Percentiles rank a stretch among this genome's conserved stretches.
Evolutionary conservation across 2,888 invertebrate species (phyloP).

Genomic region (Imbricaverruca yamaguchii): DNA sequence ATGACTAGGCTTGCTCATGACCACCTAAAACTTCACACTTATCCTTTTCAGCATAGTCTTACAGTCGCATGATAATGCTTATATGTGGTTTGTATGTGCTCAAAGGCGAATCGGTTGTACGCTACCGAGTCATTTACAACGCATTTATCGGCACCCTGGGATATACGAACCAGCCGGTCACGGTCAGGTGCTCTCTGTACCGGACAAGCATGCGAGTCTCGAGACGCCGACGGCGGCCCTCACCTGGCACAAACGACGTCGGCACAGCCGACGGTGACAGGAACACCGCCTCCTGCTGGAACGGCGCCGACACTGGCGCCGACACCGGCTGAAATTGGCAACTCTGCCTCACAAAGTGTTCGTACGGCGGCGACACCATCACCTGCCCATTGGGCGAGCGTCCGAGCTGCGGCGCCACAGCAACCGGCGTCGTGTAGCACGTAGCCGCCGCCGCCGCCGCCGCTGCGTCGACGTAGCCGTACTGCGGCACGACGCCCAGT

Average conservation of each 20-base stretch:
- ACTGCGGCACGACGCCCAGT: background rate
- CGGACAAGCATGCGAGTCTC: too few relatives aligned
- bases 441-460: background rate
- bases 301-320: background rate
- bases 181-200: too few relatives aligned
- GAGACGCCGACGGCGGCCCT: background rate
- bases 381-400: background rate
- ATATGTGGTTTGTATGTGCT: too few relatives aligned
- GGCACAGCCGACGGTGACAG: background rate
- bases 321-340: conserved; percentile 15
- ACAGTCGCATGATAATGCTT: too few relatives aligned
- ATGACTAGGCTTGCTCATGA: too few relatives aligned
- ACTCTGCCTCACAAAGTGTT: background rate
- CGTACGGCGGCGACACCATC: conserved; percentile 1
- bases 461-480: background rate
- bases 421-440: background rate
- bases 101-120: too few relatives aligned
- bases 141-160: too few relatives aligned
- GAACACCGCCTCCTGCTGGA: background rate
- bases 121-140: too few relatives aligned
- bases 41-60: too few relatives aligned
- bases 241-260: background rate
- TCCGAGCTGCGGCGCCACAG: background rate
- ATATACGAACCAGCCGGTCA: too few relatives aligned
- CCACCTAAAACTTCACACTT: too few relatives aligned